Conservation (phyloP, 2,888 invertebrate genomes). For the Quadroppia sp. region DNA sequence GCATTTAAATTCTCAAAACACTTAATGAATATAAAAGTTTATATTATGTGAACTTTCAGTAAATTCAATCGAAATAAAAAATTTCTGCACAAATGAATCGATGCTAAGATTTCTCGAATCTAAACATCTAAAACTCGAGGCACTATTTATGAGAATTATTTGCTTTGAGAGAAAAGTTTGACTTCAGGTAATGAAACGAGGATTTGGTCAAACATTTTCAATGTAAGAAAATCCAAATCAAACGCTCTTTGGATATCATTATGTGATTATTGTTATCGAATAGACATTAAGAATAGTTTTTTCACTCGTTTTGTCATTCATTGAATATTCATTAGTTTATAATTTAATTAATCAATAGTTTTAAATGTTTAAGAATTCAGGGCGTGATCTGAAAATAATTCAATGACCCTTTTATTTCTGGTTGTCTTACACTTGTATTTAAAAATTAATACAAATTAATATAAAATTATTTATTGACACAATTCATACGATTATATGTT, state of each 20-base stretch:
- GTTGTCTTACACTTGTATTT: conserved; percentile 1
- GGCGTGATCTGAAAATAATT: conserved; percentile 33
- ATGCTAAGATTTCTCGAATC: background rate
- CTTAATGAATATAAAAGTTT: too few relatives aligned
- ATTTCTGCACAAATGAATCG: background rate
- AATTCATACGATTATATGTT: conserved; percentile 22
- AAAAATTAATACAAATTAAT: conserved; percentile 15
- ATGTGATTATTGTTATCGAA: too few relatives aligned
- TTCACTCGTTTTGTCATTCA: background rate
- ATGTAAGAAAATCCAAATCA: too few relatives aligned
- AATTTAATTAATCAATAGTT: conserved; percentile 1
- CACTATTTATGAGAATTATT: background rate
- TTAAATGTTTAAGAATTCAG: conserved; percentile 18
- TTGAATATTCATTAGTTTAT: background rate
- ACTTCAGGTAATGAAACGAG: background rate
- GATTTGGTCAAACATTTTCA: background rate
- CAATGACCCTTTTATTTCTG: conserved; percentile 30
- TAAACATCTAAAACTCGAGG: background rate
- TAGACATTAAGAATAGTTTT: too few relatives aligned
- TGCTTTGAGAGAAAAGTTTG: background rate
- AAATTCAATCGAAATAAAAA: background rate
- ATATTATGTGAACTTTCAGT: background rate
- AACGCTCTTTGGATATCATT: too few relatives aligned
- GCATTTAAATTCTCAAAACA: too few relatives aligned
- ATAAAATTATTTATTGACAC: background rate